These are phyloP conservation scores for Octomys mimax DNA, from an alignment of 2,797 vertebrate genomes.

Conservation along the genomic window DNA sequence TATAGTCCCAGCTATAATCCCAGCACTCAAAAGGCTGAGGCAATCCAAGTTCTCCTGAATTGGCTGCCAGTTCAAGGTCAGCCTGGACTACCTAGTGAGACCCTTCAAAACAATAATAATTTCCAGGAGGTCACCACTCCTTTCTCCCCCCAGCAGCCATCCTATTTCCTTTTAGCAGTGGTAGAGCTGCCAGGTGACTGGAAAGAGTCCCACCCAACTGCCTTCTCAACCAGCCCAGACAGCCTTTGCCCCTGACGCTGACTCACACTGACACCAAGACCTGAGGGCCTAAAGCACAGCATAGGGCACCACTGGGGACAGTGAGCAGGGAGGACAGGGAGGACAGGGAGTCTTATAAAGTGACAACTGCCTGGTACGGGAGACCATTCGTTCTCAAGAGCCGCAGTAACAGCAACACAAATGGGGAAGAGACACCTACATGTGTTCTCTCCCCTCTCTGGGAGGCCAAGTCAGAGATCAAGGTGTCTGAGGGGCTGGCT, in stretches of 20 bases:
- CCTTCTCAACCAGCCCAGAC: not conserved
- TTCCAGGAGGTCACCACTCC: not conserved
- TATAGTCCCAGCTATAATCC: not conserved
- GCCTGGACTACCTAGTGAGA: not conserved
- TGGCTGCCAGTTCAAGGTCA: not conserved
- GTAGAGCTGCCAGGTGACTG: no score
- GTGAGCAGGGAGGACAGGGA: not conserved
- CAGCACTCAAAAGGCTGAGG: not conserved
- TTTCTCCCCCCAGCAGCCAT: not conserved
- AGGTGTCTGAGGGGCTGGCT: not conserved
- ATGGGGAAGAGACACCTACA: not conserved
- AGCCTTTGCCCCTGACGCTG: not conserved
- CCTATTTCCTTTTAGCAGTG: not conserved
- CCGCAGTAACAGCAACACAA: not conserved
- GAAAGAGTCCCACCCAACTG: not conserved
- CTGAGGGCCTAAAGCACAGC: not conserved
- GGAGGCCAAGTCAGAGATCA: not conserved
- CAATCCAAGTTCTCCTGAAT: not conserved
- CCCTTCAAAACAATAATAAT: not conserved
- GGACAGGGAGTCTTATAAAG: not conserved
- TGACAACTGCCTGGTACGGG: not conserved
- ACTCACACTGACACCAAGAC: no score
- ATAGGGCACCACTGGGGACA: rapidly evolving
- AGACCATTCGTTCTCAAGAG: not conserved
- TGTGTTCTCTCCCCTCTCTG: rapidly evolving